Evolutionary conservation across 2,113 vertebrate species (phyloP).

Genomic region (Peromyscus maniculatus): DNA sequence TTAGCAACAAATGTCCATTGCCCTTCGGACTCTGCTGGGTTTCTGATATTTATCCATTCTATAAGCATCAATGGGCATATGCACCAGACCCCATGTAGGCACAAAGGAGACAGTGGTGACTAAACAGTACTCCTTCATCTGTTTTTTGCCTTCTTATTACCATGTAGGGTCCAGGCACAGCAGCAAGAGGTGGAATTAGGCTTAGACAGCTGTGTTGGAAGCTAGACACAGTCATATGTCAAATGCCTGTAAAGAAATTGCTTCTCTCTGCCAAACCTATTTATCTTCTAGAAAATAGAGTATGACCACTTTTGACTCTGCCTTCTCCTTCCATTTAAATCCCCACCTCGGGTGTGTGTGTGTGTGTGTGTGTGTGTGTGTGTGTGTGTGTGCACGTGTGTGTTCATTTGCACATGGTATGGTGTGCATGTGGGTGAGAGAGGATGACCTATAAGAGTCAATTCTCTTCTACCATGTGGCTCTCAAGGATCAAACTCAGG

Average conservation of each 20-base stretch:
- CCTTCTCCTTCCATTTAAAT: not conserved
- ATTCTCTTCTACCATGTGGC: not conserved
- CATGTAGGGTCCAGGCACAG: not conserved
- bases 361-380: too few species aligned
- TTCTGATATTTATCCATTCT: not conserved
- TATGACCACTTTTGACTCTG: not conserved
- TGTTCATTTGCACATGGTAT: not conserved
- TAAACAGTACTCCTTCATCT: not conserved
- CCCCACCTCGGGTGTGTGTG: too few species aligned
- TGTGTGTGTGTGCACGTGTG: not conserved
- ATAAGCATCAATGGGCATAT: too few species aligned
- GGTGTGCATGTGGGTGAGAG: not conserved
- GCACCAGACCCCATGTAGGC: not conserved
- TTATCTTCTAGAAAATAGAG: not conserved
- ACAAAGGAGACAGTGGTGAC: not conserved
- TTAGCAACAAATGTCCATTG: not conserved
- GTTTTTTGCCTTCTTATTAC: accelerated
- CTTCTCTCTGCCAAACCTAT: not conserved
- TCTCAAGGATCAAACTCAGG: not conserved
- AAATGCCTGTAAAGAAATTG: not conserved
- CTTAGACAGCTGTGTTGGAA: not conserved
- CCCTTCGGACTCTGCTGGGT: not conserved
- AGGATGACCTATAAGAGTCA: not conserved
- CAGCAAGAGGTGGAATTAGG: not conserved
- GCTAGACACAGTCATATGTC: not conserved